Evolutionary conservation across 1,140 invertebrate species (phyloP), one percentile per base, ranked within the genome.

Genomic region (Cherax destructor): DNA sequence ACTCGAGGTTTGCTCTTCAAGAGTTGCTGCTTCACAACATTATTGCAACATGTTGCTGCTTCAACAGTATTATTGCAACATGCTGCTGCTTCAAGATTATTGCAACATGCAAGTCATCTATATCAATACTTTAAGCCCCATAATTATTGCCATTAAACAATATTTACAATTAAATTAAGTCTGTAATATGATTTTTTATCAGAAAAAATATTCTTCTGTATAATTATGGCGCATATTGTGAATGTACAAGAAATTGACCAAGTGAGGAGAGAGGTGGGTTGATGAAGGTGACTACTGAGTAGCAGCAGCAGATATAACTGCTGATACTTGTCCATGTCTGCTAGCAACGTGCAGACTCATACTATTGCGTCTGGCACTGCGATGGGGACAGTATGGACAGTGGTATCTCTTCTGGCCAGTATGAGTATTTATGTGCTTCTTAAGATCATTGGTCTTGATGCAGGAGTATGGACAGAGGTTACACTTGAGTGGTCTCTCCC

Each of bases 401-500:
- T 85, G 83, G 89, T 85, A 91, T 69, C 89, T 85, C 89, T 91
- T 91, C 74, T 91, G 83, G 9, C 89, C 89, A 47, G 89, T 91
- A 56, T 91, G 89, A 11, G 83, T 91, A 30, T 85, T 83, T 83
- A 91, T 91, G 59, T 91, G 89, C 83, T 91, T 91, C 89, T 91
- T 91, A 16, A 91, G 89, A 74, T 91, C 89, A 85, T 91, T 91
- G 61, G 83, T 91, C 83, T 91, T 91, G 89, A 91, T 91, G 83
- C 89, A 91, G 76, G 89, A 87, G 88, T 92, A 92, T 9, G 92
- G 88, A 91, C 92, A 92, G 52, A 76, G 61, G 61, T 74, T 76
- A 79, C 92, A 92, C 80, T 90, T 91, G 84, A 91, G 80, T 11
- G 92, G 92, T 61, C 89, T 91, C 84, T 92, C 92, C 50, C 92